Conservation (phyloP, 2,888 invertebrate genomes). For the Phaedon cochleariae region DNA sequence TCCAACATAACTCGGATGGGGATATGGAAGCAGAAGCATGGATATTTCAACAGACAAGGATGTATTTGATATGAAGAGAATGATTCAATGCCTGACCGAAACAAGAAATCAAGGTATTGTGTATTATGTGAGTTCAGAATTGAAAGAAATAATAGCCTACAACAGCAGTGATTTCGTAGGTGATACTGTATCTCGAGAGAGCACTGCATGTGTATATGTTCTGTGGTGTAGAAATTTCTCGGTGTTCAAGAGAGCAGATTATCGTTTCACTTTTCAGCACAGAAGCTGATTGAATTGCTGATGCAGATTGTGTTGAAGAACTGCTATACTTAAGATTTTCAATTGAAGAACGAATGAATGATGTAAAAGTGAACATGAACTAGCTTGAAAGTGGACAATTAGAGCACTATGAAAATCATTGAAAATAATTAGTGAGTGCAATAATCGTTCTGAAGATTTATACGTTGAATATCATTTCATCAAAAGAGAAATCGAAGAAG, state of each 20-base stretch:
- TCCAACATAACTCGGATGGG: neutral
- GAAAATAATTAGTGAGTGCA: slow-evolving; percentile 1
- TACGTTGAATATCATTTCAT: neutral
- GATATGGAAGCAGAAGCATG: neutral
- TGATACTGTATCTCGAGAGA: slow-evolving; percentile 29
- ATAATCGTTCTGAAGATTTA: neutral
- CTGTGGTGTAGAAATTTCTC: slow-evolving; percentile 42
- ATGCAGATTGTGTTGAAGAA: slow-evolving; percentile 36
- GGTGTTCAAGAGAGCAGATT: slow-evolving; percentile 44
- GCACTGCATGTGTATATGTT: slow-evolving; percentile 36
- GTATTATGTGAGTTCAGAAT: neutral
- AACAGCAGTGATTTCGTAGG: slow-evolving; percentile 37
- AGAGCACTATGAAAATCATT: neutral
- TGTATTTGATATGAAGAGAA: neutral
- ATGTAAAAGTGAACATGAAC: neutral
- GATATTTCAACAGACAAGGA: neutral
- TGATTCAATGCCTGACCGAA: neutral
- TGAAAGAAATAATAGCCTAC: slow-evolving; percentile 17
- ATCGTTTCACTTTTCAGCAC: slow-evolving; percentile 43
- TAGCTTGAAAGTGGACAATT: slow-evolving; percentile 7
- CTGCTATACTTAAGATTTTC: slow-evolving; percentile 37
- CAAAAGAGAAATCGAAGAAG: neutral
- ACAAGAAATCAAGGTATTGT: neutral
- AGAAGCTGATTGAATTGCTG: slow-evolving; percentile 46
- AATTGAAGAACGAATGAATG: neutral